phyloP scores from a whole-genome alignment of 1,140 invertebrate genomes.

The Macrostomum lignano region DNA sequence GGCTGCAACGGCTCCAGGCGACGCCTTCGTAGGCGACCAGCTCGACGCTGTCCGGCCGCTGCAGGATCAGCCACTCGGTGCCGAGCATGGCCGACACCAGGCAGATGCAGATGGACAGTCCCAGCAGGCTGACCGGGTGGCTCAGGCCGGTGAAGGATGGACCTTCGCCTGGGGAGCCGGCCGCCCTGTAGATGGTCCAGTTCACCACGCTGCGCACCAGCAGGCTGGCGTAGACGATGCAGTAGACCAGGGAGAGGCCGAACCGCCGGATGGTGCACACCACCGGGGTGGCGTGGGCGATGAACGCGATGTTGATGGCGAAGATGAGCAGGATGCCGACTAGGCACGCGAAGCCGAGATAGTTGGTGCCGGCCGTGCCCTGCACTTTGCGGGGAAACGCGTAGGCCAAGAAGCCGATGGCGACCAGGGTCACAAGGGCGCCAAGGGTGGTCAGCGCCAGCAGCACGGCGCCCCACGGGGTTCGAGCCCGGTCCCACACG shows the following conservation, averaged over 20 bases:
- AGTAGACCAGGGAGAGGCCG: conserved; percentile 25
- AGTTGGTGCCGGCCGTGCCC: conserved; percentile 27
- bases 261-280: conserved; percentile 27
- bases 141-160: conserved; percentile 19
- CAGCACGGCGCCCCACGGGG: conserved; percentile 28
- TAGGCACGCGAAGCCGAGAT: conserved; percentile 29
- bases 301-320: conserved; percentile 28
- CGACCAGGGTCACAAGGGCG: conserved; percentile 17
- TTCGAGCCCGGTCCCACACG: no score
- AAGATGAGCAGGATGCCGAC: conserved; percentile 29
- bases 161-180: no score
- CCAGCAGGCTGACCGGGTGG: conserved; percentile 23
- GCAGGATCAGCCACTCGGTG: conserved; percentile 28
- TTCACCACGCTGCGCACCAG: conserved; percentile 29
- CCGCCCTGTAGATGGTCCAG: conserved; percentile 22
- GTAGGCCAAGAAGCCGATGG: conserved; percentile 29
- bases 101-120: conserved; percentile 21
- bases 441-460: conserved; percentile 21
- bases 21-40: conserved; percentile 8
- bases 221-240: conserved; percentile 26
- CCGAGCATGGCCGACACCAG: conserved; percentile 28
- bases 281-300: conserved; percentile 23
- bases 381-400: conserved; percentile 26
- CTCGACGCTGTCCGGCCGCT: conserved; percentile 15
- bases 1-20: conserved; percentile 13